Conservation (phyloP, 2,113 vertebrate species). For the Todiramphus saurophagus region DNA sequence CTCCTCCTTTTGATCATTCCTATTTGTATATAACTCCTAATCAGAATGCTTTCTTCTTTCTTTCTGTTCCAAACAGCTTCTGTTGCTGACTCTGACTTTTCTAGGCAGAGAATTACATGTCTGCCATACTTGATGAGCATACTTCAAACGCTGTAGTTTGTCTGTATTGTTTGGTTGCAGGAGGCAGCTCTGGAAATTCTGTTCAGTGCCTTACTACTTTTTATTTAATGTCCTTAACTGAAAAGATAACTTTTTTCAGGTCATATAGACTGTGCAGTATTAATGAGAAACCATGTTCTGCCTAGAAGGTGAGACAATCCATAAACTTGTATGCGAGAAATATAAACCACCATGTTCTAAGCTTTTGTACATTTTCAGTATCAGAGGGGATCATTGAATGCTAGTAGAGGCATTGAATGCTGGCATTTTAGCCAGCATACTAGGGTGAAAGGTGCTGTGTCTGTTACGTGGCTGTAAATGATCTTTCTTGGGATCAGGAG, state of each 20-base stretch:
- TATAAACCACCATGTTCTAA: neutral
- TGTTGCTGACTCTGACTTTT: neutral
- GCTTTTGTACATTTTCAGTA: neutral
- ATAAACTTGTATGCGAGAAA: neutral
- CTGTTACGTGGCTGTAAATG: neutral
- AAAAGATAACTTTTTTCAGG: neutral
- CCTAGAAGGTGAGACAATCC: neutral
- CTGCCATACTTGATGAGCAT: neutral
- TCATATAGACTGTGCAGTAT: neutral
- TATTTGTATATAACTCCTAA: neutral
- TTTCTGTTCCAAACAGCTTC: neutral
- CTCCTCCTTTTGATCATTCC: neutral
- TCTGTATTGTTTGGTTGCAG: neutral
- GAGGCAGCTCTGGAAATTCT: neutral
- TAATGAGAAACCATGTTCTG: neutral
- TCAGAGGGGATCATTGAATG: neutral
- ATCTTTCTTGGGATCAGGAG: neutral
- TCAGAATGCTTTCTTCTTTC: neutral
- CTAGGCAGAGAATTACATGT: neutral
- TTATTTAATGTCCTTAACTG: neutral
- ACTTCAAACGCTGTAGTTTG: neutral
- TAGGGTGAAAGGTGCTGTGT: neutral
- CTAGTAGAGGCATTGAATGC: neutral
- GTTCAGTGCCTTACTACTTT: neutral
- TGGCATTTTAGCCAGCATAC: neutral